Percentiles rank a stretch among this genome's conserved stretches.
These are phyloP conservation scores for Cybosia mesomella DNA, from an alignment of 2,888 invertebrate species.

Conservation along the genomic window DNA sequence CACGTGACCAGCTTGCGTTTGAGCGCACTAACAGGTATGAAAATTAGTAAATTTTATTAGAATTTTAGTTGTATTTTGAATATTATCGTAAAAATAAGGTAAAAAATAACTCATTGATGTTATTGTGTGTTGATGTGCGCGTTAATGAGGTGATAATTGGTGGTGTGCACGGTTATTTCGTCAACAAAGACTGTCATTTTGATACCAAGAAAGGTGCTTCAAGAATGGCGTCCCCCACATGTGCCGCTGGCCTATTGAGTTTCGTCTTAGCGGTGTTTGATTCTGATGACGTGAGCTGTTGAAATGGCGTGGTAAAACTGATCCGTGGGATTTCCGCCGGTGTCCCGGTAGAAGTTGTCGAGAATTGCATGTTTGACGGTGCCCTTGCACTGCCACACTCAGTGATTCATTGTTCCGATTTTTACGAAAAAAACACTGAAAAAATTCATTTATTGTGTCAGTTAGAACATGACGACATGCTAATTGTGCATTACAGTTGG, in stretches of 20 bases:
- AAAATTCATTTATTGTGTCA: slow-evolving; percentile 50
- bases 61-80: slow-evolving; percentile 76
- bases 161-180: slow-evolving; percentile 77
- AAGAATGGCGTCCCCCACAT: slow-evolving; percentile 93
- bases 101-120: slow-evolving; percentile 61
- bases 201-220: slow-evolving; percentile 89
- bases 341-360: slow-evolving; percentile 62
- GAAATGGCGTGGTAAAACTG: slow-evolving; percentile 66
- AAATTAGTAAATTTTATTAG: slow-evolving; percentile 81
- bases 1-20: slow-evolving; percentile 91
- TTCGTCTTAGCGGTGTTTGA: slow-evolving; percentile 74
- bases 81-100: slow-evolving; percentile 76
- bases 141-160: slow-evolving; percentile 68
- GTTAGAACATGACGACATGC: slow-evolving; percentile 37
- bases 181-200: slow-evolving; percentile 88
- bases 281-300: slow-evolving; percentile 78
- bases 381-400: slow-evolving; percentile 72
- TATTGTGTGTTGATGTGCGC: slow-evolving; percentile 73
- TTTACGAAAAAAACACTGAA: slow-evolving; percentile 66
- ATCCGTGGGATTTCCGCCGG: slow-evolving; percentile 58
- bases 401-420: slow-evolving; percentile 84
- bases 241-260: slow-evolving; percentile 84
- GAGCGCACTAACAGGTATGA: slow-evolving; percentile 91
- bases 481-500: slow-evolving; percentile 35
- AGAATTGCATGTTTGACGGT: slow-evolving; percentile 58